Base-by-base conservation (phyloP, 2,888 invertebrate species). In the Cordylochernes scorpioides region DNA sequence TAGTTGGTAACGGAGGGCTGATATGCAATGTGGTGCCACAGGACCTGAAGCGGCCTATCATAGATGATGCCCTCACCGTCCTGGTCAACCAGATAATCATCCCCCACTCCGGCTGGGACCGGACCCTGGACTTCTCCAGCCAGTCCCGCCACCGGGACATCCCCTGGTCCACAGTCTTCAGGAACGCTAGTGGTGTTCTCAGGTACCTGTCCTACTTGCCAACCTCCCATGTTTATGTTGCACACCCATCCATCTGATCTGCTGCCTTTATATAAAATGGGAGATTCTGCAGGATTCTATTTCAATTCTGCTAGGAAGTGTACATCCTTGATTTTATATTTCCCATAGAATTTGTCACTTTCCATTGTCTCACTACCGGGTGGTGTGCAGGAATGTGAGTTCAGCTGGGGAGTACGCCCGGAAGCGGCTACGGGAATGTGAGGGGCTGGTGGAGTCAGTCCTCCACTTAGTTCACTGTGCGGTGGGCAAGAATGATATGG, bases 351-450 rank as follows among this genome's bases (percentile, higher is more conserved):
- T n/a, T n/a, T n/a, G n/a, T n/a, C n/a, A n/a, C n/a, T n/a, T n/a
- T n/a, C n/a, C n/a, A n/a, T n/a, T n/a, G n/a, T n/a, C n/a, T n/a
- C n/a, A n/a, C n/a, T n/a, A n/a, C n/a, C n/a, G n/a, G n/a, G n/a
- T n/a, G n/a, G n/a, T n/a, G n/a, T n/a, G n/a, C 46, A 64, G 94
- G 45, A 97, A 97, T 59, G 80, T 94, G 30, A 91, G 88, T 47
- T 88, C 88, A 10, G 91, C 91, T 30, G 88, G 88, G 17, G 82
- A 82, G 50, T 80, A 80, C 55, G 88, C 94, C 27, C 65, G 97
- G 39, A 77, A 78, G 43, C 75, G 77, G 45, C 64, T 99, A 44
- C 68, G 97, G 37, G 72, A 78, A 48, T 73, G 82, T 53, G 73
- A 74, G 34, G 80, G 84, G 12, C 64, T 97, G 38, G 72, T 91